Percentiles rank a stretch among this genome's conserved stretches.
These are phyloP conservation scores for Drosophila tristis DNA, from an alignment of 1,140 invertebrate genomes.

Conservation along the genomic window DNA sequence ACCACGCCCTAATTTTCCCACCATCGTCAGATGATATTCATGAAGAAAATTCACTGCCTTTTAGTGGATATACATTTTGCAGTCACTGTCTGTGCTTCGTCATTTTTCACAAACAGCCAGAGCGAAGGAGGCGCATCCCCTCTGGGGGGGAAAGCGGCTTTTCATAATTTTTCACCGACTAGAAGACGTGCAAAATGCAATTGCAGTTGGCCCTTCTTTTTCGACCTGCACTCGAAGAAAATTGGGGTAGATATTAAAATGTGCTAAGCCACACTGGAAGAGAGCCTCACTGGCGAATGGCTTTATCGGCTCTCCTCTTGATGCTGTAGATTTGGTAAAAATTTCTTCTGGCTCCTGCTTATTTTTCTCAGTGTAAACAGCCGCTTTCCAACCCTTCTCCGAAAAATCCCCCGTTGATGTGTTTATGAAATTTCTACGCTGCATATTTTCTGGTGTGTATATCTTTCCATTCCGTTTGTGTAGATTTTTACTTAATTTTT, in stretches of 20 bases:
- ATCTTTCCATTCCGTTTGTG: no score
- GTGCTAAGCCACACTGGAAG: no score
- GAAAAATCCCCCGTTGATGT: constrained; percentile 65
- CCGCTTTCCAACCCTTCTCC: constrained; percentile 7
- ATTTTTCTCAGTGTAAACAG: background rate
- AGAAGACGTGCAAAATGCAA: constrained; percentile 75
- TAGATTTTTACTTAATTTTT: constrained; percentile 70
- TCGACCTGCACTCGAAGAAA: background rate
- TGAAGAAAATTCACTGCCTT: constrained; percentile 56
- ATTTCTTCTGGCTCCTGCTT: background rate
- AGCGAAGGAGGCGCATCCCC: constrained; percentile 2
- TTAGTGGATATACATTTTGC: constrained; percentile 57
- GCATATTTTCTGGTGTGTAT: constrained; percentile 77
- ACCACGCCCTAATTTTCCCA: constrained; percentile 4
- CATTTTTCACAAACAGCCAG: constrained; percentile 75
- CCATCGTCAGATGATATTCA: constrained; percentile 71
- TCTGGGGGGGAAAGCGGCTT: constrained; percentile 48
- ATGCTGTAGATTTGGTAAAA: no score
- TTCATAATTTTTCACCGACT: constrained; percentile 71
- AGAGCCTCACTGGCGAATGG: constrained; percentile 3
- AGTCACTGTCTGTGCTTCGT: constrained; percentile 66
- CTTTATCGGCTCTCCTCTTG: no score
- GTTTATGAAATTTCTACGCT: constrained; percentile 78
- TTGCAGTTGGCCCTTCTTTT: constrained; percentile 20
- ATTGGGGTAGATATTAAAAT: background rate